A percentile compares a stretch with the other conserved stretches of the same genome.
phyloP scores from a whole-genome alignment of 2,797 vertebrate species.

The Cyclopterus lumpus region DNA sequence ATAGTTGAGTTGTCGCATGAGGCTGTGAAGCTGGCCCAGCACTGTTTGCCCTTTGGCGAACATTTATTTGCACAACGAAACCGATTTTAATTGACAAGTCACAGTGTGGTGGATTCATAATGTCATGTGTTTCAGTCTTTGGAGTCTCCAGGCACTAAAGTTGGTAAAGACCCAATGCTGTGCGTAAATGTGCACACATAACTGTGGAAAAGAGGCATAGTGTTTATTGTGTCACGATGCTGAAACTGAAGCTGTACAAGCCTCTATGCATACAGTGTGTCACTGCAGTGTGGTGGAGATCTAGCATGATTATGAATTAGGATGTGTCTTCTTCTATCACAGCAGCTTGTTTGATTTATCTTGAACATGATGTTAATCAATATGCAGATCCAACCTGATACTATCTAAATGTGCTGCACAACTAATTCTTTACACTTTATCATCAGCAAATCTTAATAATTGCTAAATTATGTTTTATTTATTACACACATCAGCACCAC shows the following conservation, averaged over 20 bases:
- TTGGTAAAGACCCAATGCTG: not conserved
- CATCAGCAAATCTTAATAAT: not conserved
- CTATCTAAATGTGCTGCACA: not conserved
- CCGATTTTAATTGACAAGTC: not conserved
- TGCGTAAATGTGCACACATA: constrained; percentile 2
- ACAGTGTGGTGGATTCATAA: not conserved
- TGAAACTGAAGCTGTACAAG: not conserved
- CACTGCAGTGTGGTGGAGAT: not conserved
- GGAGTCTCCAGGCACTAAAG: not conserved
- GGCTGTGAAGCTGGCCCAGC: constrained; percentile 28
- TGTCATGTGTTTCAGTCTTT: not conserved
- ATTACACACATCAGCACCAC: constrained; percentile 4
- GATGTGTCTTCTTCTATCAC: not conserved
- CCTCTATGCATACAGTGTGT: not conserved
- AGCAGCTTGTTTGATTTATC: not conserved
- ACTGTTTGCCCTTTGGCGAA: constrained; percentile 2
- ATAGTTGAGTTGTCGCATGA: constrained; percentile 27
- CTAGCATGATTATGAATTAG: not conserved
- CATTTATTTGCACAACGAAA: not conserved
- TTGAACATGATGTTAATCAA: not conserved
- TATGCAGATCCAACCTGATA: not conserved
- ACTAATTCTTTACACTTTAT: not conserved
- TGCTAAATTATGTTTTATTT: not conserved
- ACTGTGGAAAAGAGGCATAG: not conserved
- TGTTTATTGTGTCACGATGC: not conserved